Evolutionary conservation across 2,113 vertebrate genomes (phyloP), one percentile per base, ranked within the genome.

Genomic region (Muntiacus reevesi): DNA sequence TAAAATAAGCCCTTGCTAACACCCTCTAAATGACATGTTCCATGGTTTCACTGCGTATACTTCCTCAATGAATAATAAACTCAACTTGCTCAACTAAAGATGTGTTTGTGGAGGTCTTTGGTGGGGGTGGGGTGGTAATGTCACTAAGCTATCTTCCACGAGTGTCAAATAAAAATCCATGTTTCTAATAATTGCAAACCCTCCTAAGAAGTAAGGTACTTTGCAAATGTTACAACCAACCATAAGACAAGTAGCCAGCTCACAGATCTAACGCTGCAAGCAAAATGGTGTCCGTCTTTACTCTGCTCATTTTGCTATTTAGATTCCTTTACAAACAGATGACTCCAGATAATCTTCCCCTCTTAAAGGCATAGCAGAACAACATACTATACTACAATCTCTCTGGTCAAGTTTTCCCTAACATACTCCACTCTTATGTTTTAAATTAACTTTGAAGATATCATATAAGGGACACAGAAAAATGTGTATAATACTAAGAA

Each of bases 211-310:
- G 78, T 79, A 92, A 25, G 30, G 30, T 54, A 81, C 30, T 74
- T 45, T 74, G n/a, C 14, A 96, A 83, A 40, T 71, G n/a, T 92
- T 92, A 92, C n/a, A 94, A 67, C 64, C 25, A 89, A 92, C 78
- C 62, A n/a, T 50, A 50, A 50, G 33, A 33, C 28, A 87, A 55
- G 33, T n/a, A 84, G 54, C 14, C 71, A 79, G 81, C 28, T 91
- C 62, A 88, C n/a, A 91, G 28, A 91, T 79, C 28, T 93, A 57
- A 91, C 54, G 71, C 17, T 81, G 28, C 50, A 79, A 91, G 40
- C 47, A 92, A 96, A 91, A 45, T 47, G 50, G 50, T 64, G 28
- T 36, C 43, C 12, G 43, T 25, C 47, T 62, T 74, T 57, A 87
- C 11, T 67, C 6, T 59, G 28, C 21, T 88, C 6, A 50, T 84